phyloP scores from a whole-genome alignment of 2,113 vertebrate species.

The Dendropsophus ebraccatus region DNA sequence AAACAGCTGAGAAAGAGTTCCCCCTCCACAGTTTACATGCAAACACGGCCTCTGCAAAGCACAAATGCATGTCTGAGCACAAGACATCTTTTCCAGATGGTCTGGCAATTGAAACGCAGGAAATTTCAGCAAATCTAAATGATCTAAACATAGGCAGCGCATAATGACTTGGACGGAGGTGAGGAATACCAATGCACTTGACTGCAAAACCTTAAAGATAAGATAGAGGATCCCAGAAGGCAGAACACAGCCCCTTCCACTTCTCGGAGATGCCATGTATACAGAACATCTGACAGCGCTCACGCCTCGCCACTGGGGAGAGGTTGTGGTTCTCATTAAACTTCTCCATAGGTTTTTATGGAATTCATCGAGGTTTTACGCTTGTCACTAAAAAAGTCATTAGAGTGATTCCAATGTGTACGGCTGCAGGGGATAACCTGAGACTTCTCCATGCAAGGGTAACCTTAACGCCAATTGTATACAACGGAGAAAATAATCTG shows the following conservation, averaged over 20 bases:
- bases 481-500: slow-evolving; percentile 18
- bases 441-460: not conserved
- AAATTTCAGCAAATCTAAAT: slow-evolving; percentile 54
- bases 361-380: slow-evolving; percentile 37
- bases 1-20: not conserved
- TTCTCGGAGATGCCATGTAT: not conserved
- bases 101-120: slow-evolving; percentile 51
- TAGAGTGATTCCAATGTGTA: slow-evolving; percentile 11
- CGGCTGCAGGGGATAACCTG: not conserved
- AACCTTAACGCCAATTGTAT: not conserved
- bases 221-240: slow-evolving; percentile 13
- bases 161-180: slow-evolving; percentile 41
- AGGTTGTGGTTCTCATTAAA: slow-evolving; percentile 31
- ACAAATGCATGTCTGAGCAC: slow-evolving; percentile 22
- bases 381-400: slow-evolving; percentile 37
- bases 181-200: slow-evolving; percentile 44
- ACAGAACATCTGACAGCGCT: not conserved
- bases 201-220: slow-evolving; percentile 7
- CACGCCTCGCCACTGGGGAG: not conserved
- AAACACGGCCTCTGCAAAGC: slow-evolving; percentile 19
- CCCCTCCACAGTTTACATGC: slow-evolving; percentile 17
- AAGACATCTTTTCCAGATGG: slow-evolving; percentile 54
- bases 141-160: slow-evolving; percentile 55
- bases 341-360: not conserved
- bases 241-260: not conserved